A percentile compares a stretch with the other conserved stretches of the same genome.
phyloP scores from a whole-genome alignment of 2,888 invertebrate genomes.

The Andrena haemorrhoa region DNA sequence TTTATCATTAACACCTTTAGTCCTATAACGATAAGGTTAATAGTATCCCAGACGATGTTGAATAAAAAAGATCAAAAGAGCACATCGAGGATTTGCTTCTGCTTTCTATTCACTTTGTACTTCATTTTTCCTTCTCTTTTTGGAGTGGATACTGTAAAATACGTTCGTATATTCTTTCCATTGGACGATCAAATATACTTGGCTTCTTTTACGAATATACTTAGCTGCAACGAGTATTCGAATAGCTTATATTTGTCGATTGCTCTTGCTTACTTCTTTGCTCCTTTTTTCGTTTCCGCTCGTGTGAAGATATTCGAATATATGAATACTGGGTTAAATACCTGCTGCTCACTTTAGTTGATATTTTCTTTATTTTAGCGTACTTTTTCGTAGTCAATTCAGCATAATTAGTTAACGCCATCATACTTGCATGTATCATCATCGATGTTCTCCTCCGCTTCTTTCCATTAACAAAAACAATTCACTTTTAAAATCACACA shows the following conservation, averaged over 20 bases:
- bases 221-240: conserved; percentile 7
- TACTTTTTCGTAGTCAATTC: too few relatives aligned
- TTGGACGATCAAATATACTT: background rate
- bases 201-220: background rate
- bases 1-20: conserved; percentile 25
- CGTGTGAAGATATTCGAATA: background rate
- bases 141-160: background rate
- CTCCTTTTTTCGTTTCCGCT: background rate
- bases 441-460: background rate
- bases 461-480: background rate
- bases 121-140: background rate
- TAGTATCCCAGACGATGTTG: too few relatives aligned
- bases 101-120: background rate
- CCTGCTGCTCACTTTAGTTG: background rate
- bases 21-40: background rate
- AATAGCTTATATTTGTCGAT: background rate
- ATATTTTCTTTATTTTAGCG: too few relatives aligned
- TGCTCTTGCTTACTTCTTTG: background rate
- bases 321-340: background rate
- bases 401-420: too few relatives aligned
- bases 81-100: background rate
- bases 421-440: background rate
- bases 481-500: background rate
- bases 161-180: background rate
- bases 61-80: background rate